Base-by-base conservation (phyloP, 2,888 invertebrate genomes). In the Acholoe squamosa region DNA sequence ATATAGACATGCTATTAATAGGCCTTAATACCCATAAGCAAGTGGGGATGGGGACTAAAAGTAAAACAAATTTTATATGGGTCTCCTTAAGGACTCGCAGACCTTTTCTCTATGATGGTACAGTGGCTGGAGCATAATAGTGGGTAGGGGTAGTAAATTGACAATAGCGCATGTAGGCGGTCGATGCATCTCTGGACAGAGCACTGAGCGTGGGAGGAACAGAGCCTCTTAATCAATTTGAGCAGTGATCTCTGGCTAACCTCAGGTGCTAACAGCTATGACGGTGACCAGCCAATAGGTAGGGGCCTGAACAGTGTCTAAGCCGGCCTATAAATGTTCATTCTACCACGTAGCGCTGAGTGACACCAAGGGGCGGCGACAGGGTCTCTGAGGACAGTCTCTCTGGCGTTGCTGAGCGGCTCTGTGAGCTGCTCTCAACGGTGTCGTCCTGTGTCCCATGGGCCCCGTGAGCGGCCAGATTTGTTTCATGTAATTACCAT, bases 401-500 rank as follows among this genome's bases (percentile, higher is more conserved):
- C n/a, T 61, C 61, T 61, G 5, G n/a, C 61, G 5, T n/a, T 61
- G n/a, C 61, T 61, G n/a, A n/a, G 61, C 28, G 10, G 25, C 16
- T 76, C 76, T 76, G 76, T 12, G 61, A 22, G 76, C 80, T 16
- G 14, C 80, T 25, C 80, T 34, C 80, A 34, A 14, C 34, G 43
- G 34, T 14, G 14, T 34, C 80, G 16, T 0, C 43, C 80, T 16
- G 34, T 22, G 34, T 80, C 80, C 80, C 80, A 80, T 33, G 80
- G 80, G 34, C 1, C 76, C 80, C 34, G 12, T 80, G 80, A 43
- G 25, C 80, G 80, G 80, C 43, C 80, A 43, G 80, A 80, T 80
- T 80, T 34, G 80, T 80, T 80, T 80, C 80, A 43, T 80, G 80
- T 80, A 80, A 80, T 80, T 80, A 80, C 80, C 80, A 80, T 80